Base-by-base conservation (phyloP, 2,888 invertebrate genomes). In the Exephanes ischioxanthus region DNA sequence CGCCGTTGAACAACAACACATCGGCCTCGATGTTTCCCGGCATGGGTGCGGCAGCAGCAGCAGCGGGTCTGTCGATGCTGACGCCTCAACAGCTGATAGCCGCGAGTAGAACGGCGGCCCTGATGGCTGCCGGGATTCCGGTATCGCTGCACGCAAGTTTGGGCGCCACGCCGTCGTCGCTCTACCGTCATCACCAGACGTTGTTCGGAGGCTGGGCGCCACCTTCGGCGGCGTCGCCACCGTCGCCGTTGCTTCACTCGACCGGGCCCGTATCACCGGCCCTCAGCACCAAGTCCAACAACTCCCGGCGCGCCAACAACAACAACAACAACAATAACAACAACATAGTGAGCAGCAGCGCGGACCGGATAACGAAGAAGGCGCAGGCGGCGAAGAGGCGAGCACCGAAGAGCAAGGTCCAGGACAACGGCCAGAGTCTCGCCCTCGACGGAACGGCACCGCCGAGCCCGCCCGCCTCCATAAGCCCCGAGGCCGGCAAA, bases 181-280 rank as follows among this genome's bases (percentile, higher is more conserved):
- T 96, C 84, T 96, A 96, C 94, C 95, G 96, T 66, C 96, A 96
- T 55, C 95, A 96, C 41, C 94, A 96, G 86, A 95, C 96, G 79
- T 95, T 96, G 30, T 95, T 95, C 88, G 95, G 95, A 91, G 95
- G 95, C 53, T 95, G 95, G 94, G 91, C 90, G 63, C 93, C 92
- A 48, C 93, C 92, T 19, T 95, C 95, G 4, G 95, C 96, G 0
- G 95, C 95, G 0, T 93, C 93, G 19, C 96, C 95, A 22, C 94
- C 96, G 48, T 95, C 95, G 0, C 94, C 96, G 19, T 94, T 95
- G 19, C 90, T 90, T 22, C 91, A 89, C 14, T 87, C 91, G 0
- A 88, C 90, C 0, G 90, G 92, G 0, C 90, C 93, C 0, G 88
- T 92, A 0, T 92, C 91, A 93, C 95, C 89, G 81, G 92, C 90